phyloP scores from a whole-genome alignment of 2,113 vertebrate genomes.

The Gallinago media region DNA sequence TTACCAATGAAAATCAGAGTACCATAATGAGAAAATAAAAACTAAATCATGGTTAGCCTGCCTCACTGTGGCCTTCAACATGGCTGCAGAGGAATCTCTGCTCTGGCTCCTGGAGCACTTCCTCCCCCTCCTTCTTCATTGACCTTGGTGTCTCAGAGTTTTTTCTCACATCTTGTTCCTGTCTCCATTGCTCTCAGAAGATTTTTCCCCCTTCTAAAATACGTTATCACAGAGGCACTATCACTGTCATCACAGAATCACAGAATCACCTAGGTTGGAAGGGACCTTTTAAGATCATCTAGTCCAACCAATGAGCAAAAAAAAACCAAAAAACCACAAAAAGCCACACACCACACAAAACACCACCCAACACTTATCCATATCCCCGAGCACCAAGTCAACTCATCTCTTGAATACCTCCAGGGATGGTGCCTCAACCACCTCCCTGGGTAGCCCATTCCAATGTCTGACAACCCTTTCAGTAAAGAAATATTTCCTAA shows the following conservation, averaged over 20 bases:
- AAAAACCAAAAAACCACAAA: too few relatives aligned
- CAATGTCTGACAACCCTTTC: too few relatives aligned
- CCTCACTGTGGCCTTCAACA: neutral
- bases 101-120: neutral
- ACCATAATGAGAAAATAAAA: neutral
- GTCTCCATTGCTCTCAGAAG: neutral
- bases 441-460: too few relatives aligned
- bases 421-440: too few relatives aligned
- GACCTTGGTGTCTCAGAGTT: neutral
- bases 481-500: too few relatives aligned
- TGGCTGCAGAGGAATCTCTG: neutral
- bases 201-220: neutral
- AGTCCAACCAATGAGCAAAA: too few relatives aligned
- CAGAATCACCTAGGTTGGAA: too few relatives aligned
- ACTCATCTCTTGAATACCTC: too few relatives aligned
- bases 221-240: neutral
- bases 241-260: neutral
- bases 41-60: neutral
- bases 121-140: neutral
- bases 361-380: too few relatives aligned
- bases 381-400: too few relatives aligned
- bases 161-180: neutral
- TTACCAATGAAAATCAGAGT: neutral
- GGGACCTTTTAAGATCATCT: too few relatives aligned
- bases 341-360: too few relatives aligned